A percentile compares a stretch with the other conserved stretches of the same genome.
Evolutionary conservation across 1,140 invertebrate species (phyloP).

Genomic region (Nixonia krombeini): DNA sequence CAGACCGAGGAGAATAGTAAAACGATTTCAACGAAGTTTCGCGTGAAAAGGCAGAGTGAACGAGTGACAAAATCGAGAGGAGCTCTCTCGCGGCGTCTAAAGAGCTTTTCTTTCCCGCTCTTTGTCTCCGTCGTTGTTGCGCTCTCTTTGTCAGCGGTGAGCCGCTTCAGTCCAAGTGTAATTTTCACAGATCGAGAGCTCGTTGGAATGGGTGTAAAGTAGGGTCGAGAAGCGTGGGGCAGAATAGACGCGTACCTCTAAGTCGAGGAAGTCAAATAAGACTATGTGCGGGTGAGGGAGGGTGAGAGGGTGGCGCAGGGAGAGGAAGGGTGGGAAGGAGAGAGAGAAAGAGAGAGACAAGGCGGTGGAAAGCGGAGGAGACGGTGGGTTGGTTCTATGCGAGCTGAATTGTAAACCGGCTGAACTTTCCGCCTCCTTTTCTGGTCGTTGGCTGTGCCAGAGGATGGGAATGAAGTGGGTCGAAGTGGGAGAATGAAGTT

Average conservation of each 20-base stretch:
- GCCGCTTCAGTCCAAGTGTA: slow-evolving; percentile 9
- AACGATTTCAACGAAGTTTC: not conserved
- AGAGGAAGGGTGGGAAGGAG: slow-evolving; percentile 1
- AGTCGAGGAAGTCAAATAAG: slow-evolving; percentile 46
- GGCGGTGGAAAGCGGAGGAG: slow-evolving; percentile 10
- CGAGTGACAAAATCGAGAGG: slow-evolving; percentile 2
- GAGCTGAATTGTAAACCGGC: slow-evolving; percentile 60
- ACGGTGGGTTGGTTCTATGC: slow-evolving; percentile 47
- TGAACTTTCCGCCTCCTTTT: slow-evolving; percentile 57
- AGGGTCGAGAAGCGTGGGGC: not conserved
- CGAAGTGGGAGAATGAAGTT: slow-evolving; percentile 48
- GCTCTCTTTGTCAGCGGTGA: not conserved
- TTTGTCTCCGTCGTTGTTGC: slow-evolving; percentile 1
- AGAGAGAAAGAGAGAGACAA: not conserved
- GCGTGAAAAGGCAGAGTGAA: slow-evolving; percentile 1
- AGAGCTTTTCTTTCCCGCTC: slow-evolving; percentile 1
- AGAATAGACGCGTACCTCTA: slow-evolving; percentile 16
- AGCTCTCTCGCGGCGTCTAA: slow-evolving; percentile 11
- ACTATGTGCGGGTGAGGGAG: slow-evolving; percentile 2
- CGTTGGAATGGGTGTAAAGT: slow-evolving; percentile 12
- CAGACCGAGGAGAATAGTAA: not conserved
- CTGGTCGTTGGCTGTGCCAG: slow-evolving; percentile 42
- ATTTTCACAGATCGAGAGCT: slow-evolving; percentile 32
- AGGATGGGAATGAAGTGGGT: slow-evolving; percentile 24
- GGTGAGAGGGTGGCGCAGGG: slow-evolving; percentile 5